Evolutionary conservation across 2,113 vertebrate species (phyloP), one percentile per base, ranked within the genome.

Genomic region (Paedocypris sp.): DNA sequence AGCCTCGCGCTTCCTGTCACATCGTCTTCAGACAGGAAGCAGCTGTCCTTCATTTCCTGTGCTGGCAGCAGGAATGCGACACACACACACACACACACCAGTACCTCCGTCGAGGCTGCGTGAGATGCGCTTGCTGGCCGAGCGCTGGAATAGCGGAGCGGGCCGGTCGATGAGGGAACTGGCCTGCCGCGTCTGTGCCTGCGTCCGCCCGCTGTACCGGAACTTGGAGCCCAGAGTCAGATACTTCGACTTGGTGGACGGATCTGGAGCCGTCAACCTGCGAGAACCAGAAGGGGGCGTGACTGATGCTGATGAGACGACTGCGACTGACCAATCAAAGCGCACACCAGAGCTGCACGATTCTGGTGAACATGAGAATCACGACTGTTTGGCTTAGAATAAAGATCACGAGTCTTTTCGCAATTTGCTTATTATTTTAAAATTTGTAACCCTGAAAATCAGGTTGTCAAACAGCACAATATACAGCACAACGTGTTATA

Each of bases 141-240:
- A 82, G 2, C 90, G 84, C 4, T 88, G 77, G 18, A 93, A 93
- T 62, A 78, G 63, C 0, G 90, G 90, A 0, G 87, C 86, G 0
- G 89, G 88, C 41, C 90, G 83, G 63, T 90, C 89, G 60, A 92
- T 92, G 58, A 89, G 86, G 49, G 75, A 79, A 77, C 90, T 93
- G 2, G 89, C 90, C 68, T 91, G 85, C 1, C 83, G 82, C 0
- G 87, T 88, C 77, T 93, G 90, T 0, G 89, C 83, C 65, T 92
- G 90, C 0, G 90, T 93, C 3, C 89, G 86, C 1, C 90, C 90
- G 1, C 90, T 93, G 66, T 91, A 93, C 36, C 90, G 88, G 72
- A 93, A 93, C 79, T 86, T 91, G 25, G 90, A 93, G 16, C 90
- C 90, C 77, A 93, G 58, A 8, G 87, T 89, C 43, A 93, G 75